Evolutionary conservation across 2,888 invertebrate species (phyloP).

Genomic region (Salticus scenicus): DNA sequence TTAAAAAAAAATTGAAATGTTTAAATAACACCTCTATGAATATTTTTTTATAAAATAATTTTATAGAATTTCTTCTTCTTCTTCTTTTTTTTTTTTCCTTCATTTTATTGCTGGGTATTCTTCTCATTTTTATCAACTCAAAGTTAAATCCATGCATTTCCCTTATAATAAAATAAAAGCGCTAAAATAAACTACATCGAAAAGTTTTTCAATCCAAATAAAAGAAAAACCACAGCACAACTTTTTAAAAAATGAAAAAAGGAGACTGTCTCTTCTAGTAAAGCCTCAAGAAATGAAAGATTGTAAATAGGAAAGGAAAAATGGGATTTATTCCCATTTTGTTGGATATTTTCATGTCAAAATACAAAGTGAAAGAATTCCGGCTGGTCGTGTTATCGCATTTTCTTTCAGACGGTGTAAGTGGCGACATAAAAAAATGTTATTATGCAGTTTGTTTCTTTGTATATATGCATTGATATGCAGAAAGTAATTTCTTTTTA

Average conservation of each 20-base stretch:
- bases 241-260: neutral
- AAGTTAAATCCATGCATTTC: too few species aligned
- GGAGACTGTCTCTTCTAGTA: neutral
- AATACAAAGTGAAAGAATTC: constrained; percentile 3
- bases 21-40: too few species aligned
- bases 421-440: neutral
- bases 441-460: neutral
- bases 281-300: constrained; percentile 40
- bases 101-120: too few species aligned
- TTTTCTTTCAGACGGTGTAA: neutral
- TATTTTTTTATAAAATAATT: too few species aligned
- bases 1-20: too few species aligned
- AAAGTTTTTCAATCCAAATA: neutral
- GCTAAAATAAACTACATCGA: too few species aligned
- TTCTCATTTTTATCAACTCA: too few species aligned
- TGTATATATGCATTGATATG: too few species aligned
- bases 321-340: constrained; percentile 50
- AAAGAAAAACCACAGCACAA: neutral
- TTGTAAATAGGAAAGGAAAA: constrained; percentile 4
- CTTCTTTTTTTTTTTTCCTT: too few species aligned
- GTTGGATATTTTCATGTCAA: constrained; percentile 27
- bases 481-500: too few species aligned
- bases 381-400: neutral
- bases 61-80: too few species aligned
- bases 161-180: too few species aligned